Evolutionary conservation across 1,140 invertebrate genomes (phyloP), one percentile per base, ranked within the genome.

Genomic region (Pemphigus obesinymphae): DNA sequence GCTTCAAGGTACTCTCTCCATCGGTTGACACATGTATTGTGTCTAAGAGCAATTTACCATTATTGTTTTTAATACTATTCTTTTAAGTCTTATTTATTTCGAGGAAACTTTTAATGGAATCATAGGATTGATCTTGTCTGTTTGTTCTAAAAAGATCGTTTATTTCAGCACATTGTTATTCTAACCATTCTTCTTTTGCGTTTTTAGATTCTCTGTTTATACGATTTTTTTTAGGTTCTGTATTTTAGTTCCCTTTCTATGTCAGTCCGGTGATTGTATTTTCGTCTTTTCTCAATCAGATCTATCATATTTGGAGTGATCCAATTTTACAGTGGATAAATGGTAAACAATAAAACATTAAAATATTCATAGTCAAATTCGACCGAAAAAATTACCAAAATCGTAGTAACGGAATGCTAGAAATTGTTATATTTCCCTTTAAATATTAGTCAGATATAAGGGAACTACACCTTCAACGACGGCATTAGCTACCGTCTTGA

Each of bases 191-290:
- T 61, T 81, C 53, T 68, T 61, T 50, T 58, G 50, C 53, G 37
- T 81, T 63, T 81, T 61, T 34, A 34, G 13, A 81, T 58, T 58
- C 37, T 58, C 58, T 50, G 50, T 81, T 43, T 53, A 81, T 81
- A 37, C 37, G n/a, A n/a, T 10, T n/a, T 58, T 81, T 63, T 37
- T 81, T 63, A 63, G 13, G 50, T 31, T 58, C 63, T n/a, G 50
- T 81, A 37, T 81, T 81, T 81, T 63, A 81, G 13, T 81, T 81
- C 29, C 17, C 55, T 55, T 81, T 81, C 76, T 29, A 43, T 43
- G 55, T 81, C 53, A 58, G 6, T 40, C 17, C 76, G 29, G 34
- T 50, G 29, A 17, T 58, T 81, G 23, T 61, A 45, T 81, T 81
- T 81, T 58, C 29, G 50, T 53, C n/a, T n/a, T n/a, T n/a, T n/a